These are phyloP conservation scores for Plusia festucae DNA, from an alignment of 2,888 invertebrate genomes.

Conservation along the genomic window DNA sequence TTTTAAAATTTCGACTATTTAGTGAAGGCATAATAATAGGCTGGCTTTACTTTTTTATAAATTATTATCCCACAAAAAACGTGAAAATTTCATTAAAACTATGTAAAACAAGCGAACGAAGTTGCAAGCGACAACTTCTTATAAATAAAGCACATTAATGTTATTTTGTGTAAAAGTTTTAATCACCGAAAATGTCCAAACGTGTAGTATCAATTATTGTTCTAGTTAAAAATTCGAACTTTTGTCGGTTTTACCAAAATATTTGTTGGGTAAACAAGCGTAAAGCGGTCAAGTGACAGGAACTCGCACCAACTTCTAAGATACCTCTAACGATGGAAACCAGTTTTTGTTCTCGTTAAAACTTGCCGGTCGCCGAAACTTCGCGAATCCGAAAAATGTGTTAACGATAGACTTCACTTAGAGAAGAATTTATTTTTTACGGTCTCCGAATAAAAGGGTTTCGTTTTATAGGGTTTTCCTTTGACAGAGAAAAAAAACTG, in stretches of 20 bases:
- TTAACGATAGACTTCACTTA: background rate
- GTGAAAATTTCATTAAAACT: no score
- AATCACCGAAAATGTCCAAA: background rate
- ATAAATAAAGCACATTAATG: background rate
- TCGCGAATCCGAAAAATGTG: background rate
- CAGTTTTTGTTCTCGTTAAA: background rate
- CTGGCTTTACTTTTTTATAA: no score
- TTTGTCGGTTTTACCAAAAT: slow-evolving; percentile 19
- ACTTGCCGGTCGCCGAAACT: background rate
- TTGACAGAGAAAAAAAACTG: no score
- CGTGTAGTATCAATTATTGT: background rate
- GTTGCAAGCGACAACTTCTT: no score
- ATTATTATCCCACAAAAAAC: no score
- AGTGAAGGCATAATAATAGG: no score
- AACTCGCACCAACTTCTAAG: slow-evolving; percentile 14
- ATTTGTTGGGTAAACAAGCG: slow-evolving; percentile 22
- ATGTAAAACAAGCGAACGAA: no score
- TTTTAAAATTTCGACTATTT: no score
- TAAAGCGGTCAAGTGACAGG: no score
- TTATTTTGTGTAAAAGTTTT: background rate
- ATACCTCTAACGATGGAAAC: slow-evolving; percentile 1
- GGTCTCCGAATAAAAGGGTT: background rate
- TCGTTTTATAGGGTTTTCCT: background rate
- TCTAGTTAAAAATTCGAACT: slow-evolving; percentile 24
- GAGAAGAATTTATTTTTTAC: background rate